Percentiles rank a stretch among this genome's conserved stretches.
Conservation (phyloP, 2,797 vertebrate genomes). For the Alfaro cultratus region DNA sequence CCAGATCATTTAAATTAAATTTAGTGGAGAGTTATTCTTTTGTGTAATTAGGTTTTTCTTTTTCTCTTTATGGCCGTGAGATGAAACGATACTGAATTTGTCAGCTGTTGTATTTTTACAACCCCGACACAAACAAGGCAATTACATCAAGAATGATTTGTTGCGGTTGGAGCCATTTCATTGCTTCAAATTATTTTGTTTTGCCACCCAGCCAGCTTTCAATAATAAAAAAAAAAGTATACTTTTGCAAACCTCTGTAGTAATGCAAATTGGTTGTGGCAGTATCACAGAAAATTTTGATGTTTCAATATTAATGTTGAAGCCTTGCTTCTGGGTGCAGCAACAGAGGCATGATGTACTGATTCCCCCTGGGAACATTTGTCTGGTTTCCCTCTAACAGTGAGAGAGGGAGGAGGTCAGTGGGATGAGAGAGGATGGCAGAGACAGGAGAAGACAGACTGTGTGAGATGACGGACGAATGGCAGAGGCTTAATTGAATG, state of each 20-base stretch:
- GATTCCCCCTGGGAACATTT: slow-evolving; percentile 63
- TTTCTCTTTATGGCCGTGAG: slow-evolving; percentile 41
- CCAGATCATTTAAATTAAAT: slow-evolving; percentile 63
- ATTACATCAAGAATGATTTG: slow-evolving; percentile 56
- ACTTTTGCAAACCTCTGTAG: slow-evolving; percentile 24
- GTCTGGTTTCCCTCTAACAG: slow-evolving; percentile 69
- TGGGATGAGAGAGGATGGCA: slow-evolving; percentile 49
- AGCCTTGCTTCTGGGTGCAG: slow-evolving; percentile 2
- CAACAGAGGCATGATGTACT: slow-evolving; percentile 38
- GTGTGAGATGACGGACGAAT: slow-evolving; percentile 51
- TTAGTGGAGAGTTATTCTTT: slow-evolving; percentile 56
- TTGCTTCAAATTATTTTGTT: slow-evolving; percentile 52
- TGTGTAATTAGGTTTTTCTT: slow-evolving; percentile 49
- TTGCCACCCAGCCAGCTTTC: slow-evolving; percentile 18
- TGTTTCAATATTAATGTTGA: slow-evolving; percentile 29
- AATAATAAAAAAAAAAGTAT: slow-evolving; percentile 43
- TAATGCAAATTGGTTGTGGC: slow-evolving; percentile 30
- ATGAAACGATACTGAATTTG: slow-evolving; percentile 56
- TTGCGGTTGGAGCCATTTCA: slow-evolving; percentile 51
- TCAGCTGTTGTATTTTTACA: slow-evolving; percentile 51
- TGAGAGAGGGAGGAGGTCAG: slow-evolving; percentile 49
- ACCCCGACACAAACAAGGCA: slow-evolving; percentile 47
- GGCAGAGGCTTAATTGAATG: slow-evolving; percentile 72
- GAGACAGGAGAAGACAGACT: slow-evolving; percentile 58
- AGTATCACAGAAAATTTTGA: slow-evolving; percentile 28